Evolutionary conservation across 2,888 invertebrate species (phyloP).

Genomic region (Stenchaetothrips biformis): DNA sequence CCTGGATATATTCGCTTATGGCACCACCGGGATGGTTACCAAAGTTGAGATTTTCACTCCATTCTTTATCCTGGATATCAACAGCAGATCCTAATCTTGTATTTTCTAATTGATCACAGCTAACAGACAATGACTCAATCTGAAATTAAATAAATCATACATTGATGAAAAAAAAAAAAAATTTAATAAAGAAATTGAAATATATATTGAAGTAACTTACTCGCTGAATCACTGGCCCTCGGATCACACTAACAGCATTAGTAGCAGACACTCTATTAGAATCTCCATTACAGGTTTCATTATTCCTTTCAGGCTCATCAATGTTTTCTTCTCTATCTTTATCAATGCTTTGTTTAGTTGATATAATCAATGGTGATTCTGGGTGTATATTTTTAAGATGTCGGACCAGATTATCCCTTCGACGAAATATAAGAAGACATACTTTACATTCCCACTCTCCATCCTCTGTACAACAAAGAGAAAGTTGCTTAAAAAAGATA

Average conservation of each 20-base stretch:
- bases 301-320: not conserved
- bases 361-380: not conserved
- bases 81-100: no score
- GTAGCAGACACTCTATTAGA: not conserved
- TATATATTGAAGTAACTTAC: not conserved
- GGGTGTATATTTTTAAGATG: slow-evolving; percentile 12
- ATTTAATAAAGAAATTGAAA: not conserved
- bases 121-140: not conserved
- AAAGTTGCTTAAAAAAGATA: not conserved
- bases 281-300: not conserved
- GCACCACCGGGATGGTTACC: no score
- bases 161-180: not conserved
- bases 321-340: not conserved
- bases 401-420: slow-evolving; percentile 2
- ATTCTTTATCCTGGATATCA: no score
- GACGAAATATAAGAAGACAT: not conserved
- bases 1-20: no score
- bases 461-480: not conserved
- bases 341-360: not conserved
- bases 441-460: slow-evolving; percentile 7
- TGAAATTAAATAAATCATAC: not conserved
- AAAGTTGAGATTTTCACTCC: no score
- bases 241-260: not conserved
- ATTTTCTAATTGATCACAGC: no score
- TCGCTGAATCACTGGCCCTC: not conserved